Conservation (phyloP, 1,140 invertebrate genomes). For the Bombus ignitus region DNA sequence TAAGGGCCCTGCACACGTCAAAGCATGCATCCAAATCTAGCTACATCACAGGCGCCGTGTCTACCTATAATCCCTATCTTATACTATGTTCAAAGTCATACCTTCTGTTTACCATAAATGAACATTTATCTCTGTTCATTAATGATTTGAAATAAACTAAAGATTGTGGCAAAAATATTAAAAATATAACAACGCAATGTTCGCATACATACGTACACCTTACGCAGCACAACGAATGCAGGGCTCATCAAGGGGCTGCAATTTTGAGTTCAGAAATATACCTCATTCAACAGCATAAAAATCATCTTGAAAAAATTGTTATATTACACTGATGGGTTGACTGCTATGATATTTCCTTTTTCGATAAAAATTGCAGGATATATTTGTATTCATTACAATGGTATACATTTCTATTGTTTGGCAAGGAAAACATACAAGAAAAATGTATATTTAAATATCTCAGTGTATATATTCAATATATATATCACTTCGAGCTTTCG, state of each 20-base stretch:
- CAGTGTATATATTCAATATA: conserved; percentile 29
- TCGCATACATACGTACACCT: conserved; percentile 68
- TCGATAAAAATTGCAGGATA: conserved; percentile 33
- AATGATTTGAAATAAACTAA: conserved; percentile 66
- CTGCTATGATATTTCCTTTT: conserved; percentile 39
- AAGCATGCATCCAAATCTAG: conserved; percentile 73
- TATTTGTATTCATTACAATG: conserved; percentile 19
- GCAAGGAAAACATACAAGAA: conserved; percentile 48
- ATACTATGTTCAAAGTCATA: conserved; percentile 70
- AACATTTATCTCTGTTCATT: conserved; percentile 68
- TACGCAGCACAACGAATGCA: conserved; percentile 70
- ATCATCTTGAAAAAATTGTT: conserved; percentile 21
- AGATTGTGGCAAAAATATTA: conserved; percentile 70
- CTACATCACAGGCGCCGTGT: conserved; percentile 80
- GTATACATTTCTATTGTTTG: conserved; percentile 44
- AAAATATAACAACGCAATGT: conserved; percentile 73
- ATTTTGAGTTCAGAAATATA: conserved; percentile 71
- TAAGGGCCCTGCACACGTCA: conserved; percentile 73
- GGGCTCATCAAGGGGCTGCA: conserved; percentile 68
- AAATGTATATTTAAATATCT: conserved; percentile 14
- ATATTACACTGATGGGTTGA: conserved; percentile 47
- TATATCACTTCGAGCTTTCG: conserved; percentile 38
- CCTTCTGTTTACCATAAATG: conserved; percentile 65
- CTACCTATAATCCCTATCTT: conserved; percentile 77
- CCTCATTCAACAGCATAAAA: conserved; percentile 57